These are phyloP conservation scores for Cinclus mexicanus DNA, from an alignment of 2,113 vertebrate species.

Conservation along the genomic window DNA sequence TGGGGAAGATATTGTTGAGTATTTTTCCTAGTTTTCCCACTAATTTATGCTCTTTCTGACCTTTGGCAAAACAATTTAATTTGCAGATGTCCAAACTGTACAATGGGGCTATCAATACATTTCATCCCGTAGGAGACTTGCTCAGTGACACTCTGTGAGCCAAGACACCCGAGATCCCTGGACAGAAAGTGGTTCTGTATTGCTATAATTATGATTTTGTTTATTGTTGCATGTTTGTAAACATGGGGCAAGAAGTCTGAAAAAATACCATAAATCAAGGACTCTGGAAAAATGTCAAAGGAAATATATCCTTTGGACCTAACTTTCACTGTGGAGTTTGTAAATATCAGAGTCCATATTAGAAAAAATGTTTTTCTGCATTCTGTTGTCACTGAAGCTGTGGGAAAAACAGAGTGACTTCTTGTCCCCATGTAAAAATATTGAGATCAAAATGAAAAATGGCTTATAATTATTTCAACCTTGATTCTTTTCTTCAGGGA, in stretches of 20 bases:
- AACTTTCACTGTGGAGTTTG: neutral
- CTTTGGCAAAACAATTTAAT: constrained; percentile 15
- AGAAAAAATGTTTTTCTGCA: neutral
- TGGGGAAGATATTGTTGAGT: neutral
- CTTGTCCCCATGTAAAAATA: neutral
- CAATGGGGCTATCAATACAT: neutral
- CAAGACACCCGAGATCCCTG: neutral
- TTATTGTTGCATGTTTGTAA: neutral
- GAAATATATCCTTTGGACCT: neutral
- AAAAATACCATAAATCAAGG: neutral
- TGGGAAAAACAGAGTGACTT: neutral
- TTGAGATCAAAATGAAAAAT: neutral
- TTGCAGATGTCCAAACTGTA: neutral
- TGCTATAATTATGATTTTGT: neutral
- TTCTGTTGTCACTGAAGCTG: neutral
- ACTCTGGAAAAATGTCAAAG: neutral
- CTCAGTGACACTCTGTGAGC: neutral
- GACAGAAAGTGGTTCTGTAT: neutral
- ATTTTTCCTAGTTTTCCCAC: neutral
- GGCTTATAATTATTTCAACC: neutral
- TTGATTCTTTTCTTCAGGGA: neutral
- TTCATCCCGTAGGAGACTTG: neutral
- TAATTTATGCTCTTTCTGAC: neutral
- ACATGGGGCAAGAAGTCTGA: neutral
- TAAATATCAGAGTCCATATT: neutral